Evolutionary conservation across 2,888 invertebrate species (phyloP).

Genomic region (Eretmocerus hayati): DNA sequence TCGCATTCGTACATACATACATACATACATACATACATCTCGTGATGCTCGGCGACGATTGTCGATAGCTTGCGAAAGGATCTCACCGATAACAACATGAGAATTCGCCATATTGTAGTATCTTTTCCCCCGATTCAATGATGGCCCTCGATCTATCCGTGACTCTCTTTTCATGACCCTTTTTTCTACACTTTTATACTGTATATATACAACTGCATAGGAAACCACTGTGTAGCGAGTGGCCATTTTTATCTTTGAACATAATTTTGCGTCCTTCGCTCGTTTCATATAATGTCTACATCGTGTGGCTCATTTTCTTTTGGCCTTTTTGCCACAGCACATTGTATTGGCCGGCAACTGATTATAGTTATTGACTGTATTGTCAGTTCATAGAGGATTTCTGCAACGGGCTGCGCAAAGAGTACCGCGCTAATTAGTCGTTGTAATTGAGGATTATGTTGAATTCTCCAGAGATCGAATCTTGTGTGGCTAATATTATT

Average conservation of each 20-base stretch:
- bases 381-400: not conserved
- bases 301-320: not conserved
- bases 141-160: no score
- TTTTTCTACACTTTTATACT: not conserved
- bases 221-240: no score
- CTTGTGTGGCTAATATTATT: slow-evolving; percentile 10
- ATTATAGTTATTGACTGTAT: not conserved
- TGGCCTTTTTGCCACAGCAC: not conserved
- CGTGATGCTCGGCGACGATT: slow-evolving; percentile 9
- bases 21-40: no score
- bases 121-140: not conserved
- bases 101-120: slow-evolving; percentile 9
- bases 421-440: slow-evolving; percentile 12
- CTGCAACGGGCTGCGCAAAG: no score
- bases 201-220: no score
- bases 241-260: not conserved
- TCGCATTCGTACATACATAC: not conserved
- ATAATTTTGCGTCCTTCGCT: not conserved
- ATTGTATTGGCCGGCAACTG: not conserved
- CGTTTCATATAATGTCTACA: no score
- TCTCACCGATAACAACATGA: slow-evolving; percentile 10
- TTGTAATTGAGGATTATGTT: slow-evolving; percentile 7
- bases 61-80: slow-evolving; percentile 14
- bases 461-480: slow-evolving; percentile 5
- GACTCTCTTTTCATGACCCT: not conserved